phyloP scores from a whole-genome alignment of 2,797 vertebrate species.

The Labroides dimidiatus region DNA sequence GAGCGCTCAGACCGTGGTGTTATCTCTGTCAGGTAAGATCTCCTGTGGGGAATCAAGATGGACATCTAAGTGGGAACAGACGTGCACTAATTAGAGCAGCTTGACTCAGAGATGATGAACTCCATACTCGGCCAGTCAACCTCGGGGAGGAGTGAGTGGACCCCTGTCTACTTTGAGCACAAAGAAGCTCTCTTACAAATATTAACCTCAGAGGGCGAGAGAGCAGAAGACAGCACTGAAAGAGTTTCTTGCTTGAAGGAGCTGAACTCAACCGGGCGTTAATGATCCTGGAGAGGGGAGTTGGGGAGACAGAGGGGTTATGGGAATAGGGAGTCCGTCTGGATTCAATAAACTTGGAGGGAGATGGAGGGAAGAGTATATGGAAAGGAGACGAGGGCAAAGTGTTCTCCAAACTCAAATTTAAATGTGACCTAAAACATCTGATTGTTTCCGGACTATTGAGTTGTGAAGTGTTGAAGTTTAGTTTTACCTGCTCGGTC shows the following conservation, averaged over 20 bases:
- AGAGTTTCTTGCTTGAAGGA: constrained; percentile 31
- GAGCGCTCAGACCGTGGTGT: constrained; percentile 23
- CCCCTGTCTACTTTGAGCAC: constrained; percentile 10
- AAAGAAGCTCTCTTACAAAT: constrained; percentile 35
- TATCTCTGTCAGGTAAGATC: constrained; percentile 21
- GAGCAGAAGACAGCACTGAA: neutral
- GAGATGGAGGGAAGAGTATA: constrained; percentile 24
- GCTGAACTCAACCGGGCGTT: constrained; percentile 44
- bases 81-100: constrained; percentile 66
- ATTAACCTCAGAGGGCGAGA: constrained; percentile 47
- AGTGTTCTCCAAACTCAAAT: neutral
- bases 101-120: constrained; percentile 68
- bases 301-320: constrained; percentile 5
- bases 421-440: neutral
- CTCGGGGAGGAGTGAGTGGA: constrained; percentile 10
- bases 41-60: constrained; percentile 65
- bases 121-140: constrained; percentile 49
- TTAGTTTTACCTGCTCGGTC: no score
- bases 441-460: neutral
- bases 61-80: constrained; percentile 56
- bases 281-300: constrained; percentile 38
- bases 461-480: neutral
- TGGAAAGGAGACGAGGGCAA: neutral
- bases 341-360: constrained; percentile 26
- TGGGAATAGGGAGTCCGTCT: constrained; percentile 11